These are phyloP conservation scores for Xiphias gladius DNA, from an alignment of 2,113 vertebrate genomes.

Conservation along the genomic window DNA sequence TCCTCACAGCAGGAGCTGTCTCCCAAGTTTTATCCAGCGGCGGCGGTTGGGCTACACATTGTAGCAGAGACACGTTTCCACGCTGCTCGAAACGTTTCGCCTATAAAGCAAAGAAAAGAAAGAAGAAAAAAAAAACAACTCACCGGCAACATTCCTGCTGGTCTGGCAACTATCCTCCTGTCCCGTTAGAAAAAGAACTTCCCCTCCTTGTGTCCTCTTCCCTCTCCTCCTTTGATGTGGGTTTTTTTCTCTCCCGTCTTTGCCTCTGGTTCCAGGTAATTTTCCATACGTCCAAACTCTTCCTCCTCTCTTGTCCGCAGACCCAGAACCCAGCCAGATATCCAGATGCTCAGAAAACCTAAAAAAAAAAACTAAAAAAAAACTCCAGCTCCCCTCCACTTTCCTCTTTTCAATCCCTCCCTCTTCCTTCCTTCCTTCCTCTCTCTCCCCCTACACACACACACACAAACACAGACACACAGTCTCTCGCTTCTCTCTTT, in stretches of 20 bases:
- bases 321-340: slow-evolving; percentile 11
- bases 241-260: neutral
- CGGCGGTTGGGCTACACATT: neutral
- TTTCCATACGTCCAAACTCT: slow-evolving; percentile 10
- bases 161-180: neutral
- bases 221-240: neutral
- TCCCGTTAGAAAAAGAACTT: slow-evolving; percentile 35
- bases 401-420: slow-evolving; percentile 58
- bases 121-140: too few relatives aligned
- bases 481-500: neutral
- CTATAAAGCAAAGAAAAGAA: too few relatives aligned
- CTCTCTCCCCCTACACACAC: slow-evolving; percentile 6
- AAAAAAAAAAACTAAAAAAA: too few relatives aligned
- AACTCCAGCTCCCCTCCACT: slow-evolving; percentile 47
- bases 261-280: neutral
- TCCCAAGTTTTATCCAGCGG: neutral
- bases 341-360: slow-evolving; percentile 62
- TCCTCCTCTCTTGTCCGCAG: neutral
- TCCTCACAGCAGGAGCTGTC: neutral
- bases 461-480: neutral
- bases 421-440: slow-evolving; percentile 53
- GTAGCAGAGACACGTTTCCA: neutral
- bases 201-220: neutral
- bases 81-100: neutral
- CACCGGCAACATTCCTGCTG: slow-evolving; percentile 83